Conservation (phyloP, 92 coral and sea anemone species). For the Porites lobata region DNA sequence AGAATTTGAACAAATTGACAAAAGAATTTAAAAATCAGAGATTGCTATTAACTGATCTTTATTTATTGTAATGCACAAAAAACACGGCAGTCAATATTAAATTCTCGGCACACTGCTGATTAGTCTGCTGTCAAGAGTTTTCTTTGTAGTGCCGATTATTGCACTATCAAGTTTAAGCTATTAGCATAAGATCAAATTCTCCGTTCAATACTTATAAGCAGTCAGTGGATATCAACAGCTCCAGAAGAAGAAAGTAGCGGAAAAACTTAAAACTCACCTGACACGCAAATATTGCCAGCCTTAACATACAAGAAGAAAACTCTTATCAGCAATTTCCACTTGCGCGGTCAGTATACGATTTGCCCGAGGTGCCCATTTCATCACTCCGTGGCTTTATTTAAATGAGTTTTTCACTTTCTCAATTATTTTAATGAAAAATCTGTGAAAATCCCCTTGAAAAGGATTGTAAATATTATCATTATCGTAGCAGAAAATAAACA, state of each 20-base stretch:
- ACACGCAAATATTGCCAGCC: too few relatives aligned
- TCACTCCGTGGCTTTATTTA: background rate
- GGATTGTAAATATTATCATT: too few relatives aligned
- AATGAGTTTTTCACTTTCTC: background rate
- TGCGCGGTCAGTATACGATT: background rate
- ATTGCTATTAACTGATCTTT: background rate
- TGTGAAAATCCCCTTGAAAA: background rate
- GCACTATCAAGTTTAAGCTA: background rate
- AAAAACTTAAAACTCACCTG: too few relatives aligned
- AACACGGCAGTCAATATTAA: background rate
- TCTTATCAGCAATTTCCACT: background rate
- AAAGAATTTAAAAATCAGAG: background rate
- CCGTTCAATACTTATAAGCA: background rate
- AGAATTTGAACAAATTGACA: background rate
- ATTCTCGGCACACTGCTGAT: conserved; percentile 7
- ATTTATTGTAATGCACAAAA: background rate
- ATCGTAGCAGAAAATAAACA: background rate
- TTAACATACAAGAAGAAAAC: too few relatives aligned
- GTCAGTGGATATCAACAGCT: background rate
- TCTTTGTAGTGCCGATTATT: conserved; percentile 27
- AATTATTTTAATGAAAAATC: background rate
- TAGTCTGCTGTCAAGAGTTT: background rate
- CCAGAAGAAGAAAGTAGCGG: background rate
- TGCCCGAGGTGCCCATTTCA: conserved; percentile 13
- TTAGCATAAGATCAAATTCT: conserved; percentile 1